Base-by-base conservation (phyloP, 2,797 vertebrate species). In the Halcyon badia region DNA sequence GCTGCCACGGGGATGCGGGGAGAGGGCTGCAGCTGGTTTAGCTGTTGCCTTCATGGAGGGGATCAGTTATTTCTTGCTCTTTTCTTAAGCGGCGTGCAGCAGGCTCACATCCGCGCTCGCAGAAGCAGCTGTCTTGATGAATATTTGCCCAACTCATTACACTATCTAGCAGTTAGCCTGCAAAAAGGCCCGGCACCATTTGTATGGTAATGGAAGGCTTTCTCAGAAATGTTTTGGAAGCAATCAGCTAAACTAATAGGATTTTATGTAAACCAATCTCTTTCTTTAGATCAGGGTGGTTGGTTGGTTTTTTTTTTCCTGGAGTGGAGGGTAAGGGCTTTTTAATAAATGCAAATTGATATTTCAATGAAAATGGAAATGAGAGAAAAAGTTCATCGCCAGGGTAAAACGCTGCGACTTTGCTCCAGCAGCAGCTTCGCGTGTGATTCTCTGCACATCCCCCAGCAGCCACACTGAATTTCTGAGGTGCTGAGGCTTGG, bases 281-380 rank as follows among this genome's bases (percentile, higher is more conserved):
- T 94, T 93, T 77, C 91, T 93, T 96, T 87, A 95, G 69, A 92
- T 89, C 35, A 33, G 87, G 83, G 52, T 94, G 62, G 60, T 24
- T 52, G 52, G 26, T 51, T 51, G 26, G 9, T 25, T 31, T 33
- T 25, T 76, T 78, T 90, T 48, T 31, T 85, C 1, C 35, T 83
- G 57, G 68, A 84, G 94, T 84, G 46, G 71, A 89, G 87, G 64
- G 77, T 77, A 93, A 96, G 93, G 85, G 88, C 78, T 95, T 94
- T 96, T 90, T 96, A 96, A 93, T 97, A 96, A 96, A 96, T 96
- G 94, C 88, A 96, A 95, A 96, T 97, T 89, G 90, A 92, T 97
- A 95, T 96, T 95, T 87, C 88, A 93, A 46, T 93, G 92, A 79
- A 95, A 94, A 96, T 87, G 88, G 94, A 94, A 97, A 95, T 94